A percentile compares a stretch with the other conserved stretches of the same genome.
phyloP scores from a whole-genome alignment of 2,113 vertebrate genomes.

The Mormyrus iriodes region DNA sequence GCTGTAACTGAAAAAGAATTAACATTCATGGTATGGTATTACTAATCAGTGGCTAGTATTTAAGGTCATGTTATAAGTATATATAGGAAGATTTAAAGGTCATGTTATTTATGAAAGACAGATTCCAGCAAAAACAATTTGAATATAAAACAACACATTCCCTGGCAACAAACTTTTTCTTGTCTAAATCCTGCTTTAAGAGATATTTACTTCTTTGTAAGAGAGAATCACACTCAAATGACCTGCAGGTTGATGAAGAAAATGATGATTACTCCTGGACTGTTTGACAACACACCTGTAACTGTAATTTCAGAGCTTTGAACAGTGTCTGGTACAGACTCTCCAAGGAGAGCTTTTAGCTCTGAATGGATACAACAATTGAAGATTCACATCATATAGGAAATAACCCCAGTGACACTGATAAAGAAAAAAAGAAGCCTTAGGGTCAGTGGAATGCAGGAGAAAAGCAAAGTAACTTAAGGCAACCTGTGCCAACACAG shows the following conservation, averaged over 20 bases:
- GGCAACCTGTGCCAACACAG: too few species aligned
- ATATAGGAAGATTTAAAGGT: not conserved
- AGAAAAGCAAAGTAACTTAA: not conserved
- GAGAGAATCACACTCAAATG: not conserved
- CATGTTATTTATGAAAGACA: not conserved
- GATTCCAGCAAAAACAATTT: not conserved
- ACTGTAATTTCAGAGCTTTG: not conserved
- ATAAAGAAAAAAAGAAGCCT: not conserved
- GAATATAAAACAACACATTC: not conserved
- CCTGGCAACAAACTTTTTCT: not conserved
- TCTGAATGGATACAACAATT: not conserved
- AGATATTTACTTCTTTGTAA: not conserved
- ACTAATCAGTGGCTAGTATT: not conserved
- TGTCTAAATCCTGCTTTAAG: not conserved
- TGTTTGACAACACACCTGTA: not conserved
- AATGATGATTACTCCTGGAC: not conserved
- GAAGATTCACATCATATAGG: not conserved
- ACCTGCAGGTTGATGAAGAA: not conserved
- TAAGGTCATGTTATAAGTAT: not conserved
- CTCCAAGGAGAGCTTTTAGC: not conserved
- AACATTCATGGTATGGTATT: not conserved
- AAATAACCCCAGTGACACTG: not conserved
- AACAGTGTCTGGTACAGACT: not conserved
- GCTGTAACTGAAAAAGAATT: not conserved
- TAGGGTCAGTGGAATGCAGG: not conserved